A percentile compares a stretch with the other conserved stretches of the same genome.
These are phyloP conservation scores for Oreochromis aureus DNA, from an alignment of 2,113 vertebrate genomes.

Conservation along the genomic window DNA sequence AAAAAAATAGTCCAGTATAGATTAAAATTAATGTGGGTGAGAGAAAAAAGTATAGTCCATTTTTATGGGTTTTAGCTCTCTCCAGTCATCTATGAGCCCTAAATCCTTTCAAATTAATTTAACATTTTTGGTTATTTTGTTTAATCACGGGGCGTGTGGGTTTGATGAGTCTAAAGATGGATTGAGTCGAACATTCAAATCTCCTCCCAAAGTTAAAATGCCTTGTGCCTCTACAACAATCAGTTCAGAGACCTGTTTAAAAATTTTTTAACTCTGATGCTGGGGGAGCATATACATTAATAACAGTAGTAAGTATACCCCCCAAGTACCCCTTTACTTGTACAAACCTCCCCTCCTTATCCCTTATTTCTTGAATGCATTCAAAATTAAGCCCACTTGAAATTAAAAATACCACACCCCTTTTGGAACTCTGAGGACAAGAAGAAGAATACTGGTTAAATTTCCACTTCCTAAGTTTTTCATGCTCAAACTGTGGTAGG, in stretches of 20 bases:
- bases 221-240: too few species aligned
- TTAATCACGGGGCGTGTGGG: neutral
- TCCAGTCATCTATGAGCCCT: too few species aligned
- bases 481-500: neutral
- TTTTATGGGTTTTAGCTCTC: too few species aligned
- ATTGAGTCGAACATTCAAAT: too few species aligned
- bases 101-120: too few species aligned
- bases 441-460: neutral
- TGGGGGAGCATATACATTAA: neutral
- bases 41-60: too few species aligned
- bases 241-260: neutral
- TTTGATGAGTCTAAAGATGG: too few species aligned
- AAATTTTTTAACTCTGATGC: neutral
- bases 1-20: too few species aligned
- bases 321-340: neutral
- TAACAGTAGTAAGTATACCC: neutral
- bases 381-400: neutral
- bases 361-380: neutral
- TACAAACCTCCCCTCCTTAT: neutral
- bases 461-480: neutral
- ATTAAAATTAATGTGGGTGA: too few species aligned
- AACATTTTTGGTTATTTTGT: neutral
- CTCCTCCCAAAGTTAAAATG: too few species aligned
- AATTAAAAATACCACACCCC: neutral
- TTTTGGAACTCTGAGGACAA: neutral